Evolutionary conservation across 2,797 vertebrate species (phyloP).

Genomic region (Pelobates cultripes): DNA sequence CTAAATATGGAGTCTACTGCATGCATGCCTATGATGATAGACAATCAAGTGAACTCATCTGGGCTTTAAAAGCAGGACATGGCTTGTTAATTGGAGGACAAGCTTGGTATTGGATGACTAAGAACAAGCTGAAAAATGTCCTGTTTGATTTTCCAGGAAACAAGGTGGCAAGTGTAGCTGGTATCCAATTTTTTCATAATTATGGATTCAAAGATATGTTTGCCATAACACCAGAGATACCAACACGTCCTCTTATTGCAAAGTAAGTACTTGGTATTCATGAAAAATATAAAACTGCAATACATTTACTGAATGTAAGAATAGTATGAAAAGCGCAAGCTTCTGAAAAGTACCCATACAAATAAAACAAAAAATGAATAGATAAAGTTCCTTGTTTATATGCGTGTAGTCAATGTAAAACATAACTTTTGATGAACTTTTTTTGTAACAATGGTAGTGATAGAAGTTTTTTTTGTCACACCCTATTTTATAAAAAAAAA

Average conservation of each 20-base stretch:
- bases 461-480: no score
- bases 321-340: no score
- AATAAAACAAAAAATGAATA: no score
- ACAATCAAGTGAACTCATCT: conserved; percentile 65
- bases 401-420: no score
- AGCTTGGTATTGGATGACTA: conserved; percentile 64
- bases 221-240: conserved; percentile 69
- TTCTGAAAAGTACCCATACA: no score
- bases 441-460: no score
- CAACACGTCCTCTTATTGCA: conserved; percentile 66
- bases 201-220: conserved; percentile 64
- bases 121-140: conserved; percentile 62
- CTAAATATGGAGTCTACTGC: conserved; percentile 71
- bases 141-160: conserved; percentile 72
- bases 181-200: conserved; percentile 70
- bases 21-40: conserved; percentile 69
- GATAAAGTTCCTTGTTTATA: no score
- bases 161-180: conserved; percentile 68
- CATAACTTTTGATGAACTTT: no score
- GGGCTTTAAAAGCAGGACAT: conserved; percentile 72
- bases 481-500: no score
- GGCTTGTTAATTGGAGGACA: conserved; percentile 65
- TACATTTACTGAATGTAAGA: no score
- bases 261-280: conserved; percentile 62
- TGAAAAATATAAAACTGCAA: neutral